Base-by-base conservation (phyloP, 2,888 invertebrate species). In the Clistopyga incitator region DNA sequence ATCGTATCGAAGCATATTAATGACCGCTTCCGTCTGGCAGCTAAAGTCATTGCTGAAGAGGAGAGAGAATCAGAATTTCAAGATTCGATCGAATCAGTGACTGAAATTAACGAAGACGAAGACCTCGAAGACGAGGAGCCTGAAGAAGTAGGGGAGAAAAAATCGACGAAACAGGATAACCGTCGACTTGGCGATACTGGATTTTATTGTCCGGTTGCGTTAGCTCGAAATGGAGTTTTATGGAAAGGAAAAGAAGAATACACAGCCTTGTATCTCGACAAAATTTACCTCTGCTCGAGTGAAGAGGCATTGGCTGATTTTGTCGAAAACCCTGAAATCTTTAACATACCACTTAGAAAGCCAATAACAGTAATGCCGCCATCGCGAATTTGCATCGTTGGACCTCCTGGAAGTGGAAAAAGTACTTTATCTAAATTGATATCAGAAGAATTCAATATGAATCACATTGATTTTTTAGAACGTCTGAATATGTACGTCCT, bases 191-290 rank as follows among this genome's bases (percentile, higher is more conserved):
- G 96, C n/a, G 95, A 95, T 89, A 95, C 95, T 1, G 93, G 93
- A 84, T 88, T 93, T 86, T 96, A 94, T 88, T 96, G 96, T 88
- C 96, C 96, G 0, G 94, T 96, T 45, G 93, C 95, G n/a, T 94
- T 94, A 88, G 92, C 92, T 77, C 93, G 95, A 54, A 89, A 95
- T 86, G 93, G 94, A 56, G 93, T 95, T 11, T 89, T 96, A 23
- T 95, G 95, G 95, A 94, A 94, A 91, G 96, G 96, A n/a, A 95
- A 95, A 90, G 91, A 94, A 59, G 94, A 95, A 78, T 94, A 94
- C 87, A 90, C 93, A 23, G 93, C 94, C 0, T 94, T 94, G 87
- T 95, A 94, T 87, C 92, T 94, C 85, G 94, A 95, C 81, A 95
- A 94, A 92, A 85, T 94, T 1, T 95, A 95, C 90, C 93, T 94